A percentile compares a stretch with the other conserved stretches of the same genome.
Evolutionary conservation across 2,888 invertebrate genomes (phyloP).

Genomic region (Cyclophora punctaria): DNA sequence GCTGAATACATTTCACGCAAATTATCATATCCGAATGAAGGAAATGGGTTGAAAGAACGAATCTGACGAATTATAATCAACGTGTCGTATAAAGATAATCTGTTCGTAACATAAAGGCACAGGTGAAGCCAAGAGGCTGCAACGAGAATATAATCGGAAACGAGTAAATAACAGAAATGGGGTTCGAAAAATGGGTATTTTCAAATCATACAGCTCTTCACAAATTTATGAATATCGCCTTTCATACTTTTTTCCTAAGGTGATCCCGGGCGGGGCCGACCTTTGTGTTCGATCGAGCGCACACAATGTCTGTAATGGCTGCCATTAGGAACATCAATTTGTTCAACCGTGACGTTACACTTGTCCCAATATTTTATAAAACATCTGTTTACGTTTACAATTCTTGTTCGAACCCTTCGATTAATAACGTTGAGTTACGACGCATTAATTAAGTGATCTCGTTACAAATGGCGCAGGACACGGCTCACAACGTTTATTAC

Average conservation of each 20-base stretch:
- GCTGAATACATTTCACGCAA: conserved; percentile 21
- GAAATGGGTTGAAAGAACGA: conserved; percentile 28
- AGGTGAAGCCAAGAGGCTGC: conserved; percentile 24
- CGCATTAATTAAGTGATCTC: no score
- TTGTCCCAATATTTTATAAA: conserved; percentile 44
- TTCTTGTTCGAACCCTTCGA: no score
- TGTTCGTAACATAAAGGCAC: conserved; percentile 13
- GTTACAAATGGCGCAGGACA: no score
- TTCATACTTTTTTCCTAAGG: conserved; percentile 45
- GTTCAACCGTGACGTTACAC: conserved; percentile 55
- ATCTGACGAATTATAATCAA: conserved; percentile 41
- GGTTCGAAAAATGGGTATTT: conserved; percentile 33
- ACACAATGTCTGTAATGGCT: conserved; percentile 61
- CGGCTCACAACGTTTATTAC: no score
- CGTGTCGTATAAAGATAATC: conserved; percentile 26
- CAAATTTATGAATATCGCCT: conserved; percentile 52
- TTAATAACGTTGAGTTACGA: background rate
- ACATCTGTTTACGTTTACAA: background rate
- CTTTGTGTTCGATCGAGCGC: conserved; percentile 60
- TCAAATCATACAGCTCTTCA: conserved; percentile 36
- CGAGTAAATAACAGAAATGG: conserved; percentile 34
- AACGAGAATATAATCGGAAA: conserved; percentile 27
- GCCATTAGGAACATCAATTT: conserved; percentile 63
- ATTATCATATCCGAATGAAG: conserved; percentile 32
- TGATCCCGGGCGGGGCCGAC: conserved; percentile 40